Evolutionary conservation across 2,113 vertebrate genomes (phyloP), one percentile per base, ranked within the genome.

Genomic region (Lophochroa leadbeateri): DNA sequence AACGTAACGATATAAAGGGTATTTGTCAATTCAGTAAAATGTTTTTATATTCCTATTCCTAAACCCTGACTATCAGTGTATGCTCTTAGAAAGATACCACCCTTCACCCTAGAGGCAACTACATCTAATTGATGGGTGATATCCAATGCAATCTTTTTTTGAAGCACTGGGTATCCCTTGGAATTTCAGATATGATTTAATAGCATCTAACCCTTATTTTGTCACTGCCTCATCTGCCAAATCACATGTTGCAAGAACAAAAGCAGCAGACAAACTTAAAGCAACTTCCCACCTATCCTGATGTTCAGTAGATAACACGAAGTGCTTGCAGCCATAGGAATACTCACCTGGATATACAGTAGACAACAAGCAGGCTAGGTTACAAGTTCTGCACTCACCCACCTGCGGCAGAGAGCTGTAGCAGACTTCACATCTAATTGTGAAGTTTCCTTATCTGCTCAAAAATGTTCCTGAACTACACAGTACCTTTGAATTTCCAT

Each of bases 401-500:
- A 88, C 91, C 88, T 50, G 50, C 17, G 0, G 91, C 91, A 95
- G 58, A 65, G 19, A 92, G 50, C 46, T 80, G 61, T 3, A 44
- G 75, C 89, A 87, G 78, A 70, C 92, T 92, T 96, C 81, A 72
- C 43, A 60, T 86, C 86, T 97, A 75, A 97, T 95, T 96, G 92
- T 86, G 67, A 96, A 96, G 77, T 95, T 96, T 90, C 86, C 93
- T 94, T 78, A 88, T 93, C 86, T 80, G 76, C 94, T 74, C 93
- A 95, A 69, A 97, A 98, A 97, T 96, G 97, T 98, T 98, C 97
- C 97, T 75, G 50, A 94, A 92, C 91, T 85, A 94, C 67, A 90
- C 61, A 87, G 86, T 85, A 94, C 97, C 98, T 98, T 98, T 98
- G 98, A 98, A 98, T 98, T 98, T 98, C 97, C 96, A 97, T 97